Evolutionary conservation across 1,140 invertebrate genomes (phyloP).

Genomic region (Leguminivora glycinivorella): DNA sequence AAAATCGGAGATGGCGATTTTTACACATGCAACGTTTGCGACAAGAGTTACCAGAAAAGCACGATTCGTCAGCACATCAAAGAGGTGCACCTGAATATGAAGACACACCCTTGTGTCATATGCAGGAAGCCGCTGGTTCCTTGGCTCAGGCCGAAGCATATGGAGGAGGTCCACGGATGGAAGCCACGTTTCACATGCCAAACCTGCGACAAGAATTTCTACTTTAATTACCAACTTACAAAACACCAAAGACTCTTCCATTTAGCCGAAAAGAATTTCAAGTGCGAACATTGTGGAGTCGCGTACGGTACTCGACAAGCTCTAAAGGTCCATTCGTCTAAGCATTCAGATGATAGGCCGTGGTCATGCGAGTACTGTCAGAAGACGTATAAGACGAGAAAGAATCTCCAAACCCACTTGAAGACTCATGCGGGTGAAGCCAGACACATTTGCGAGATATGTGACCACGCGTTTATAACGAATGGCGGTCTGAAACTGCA

Average conservation of each 20-base stretch:
- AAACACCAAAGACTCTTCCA: slow-evolving; percentile 42
- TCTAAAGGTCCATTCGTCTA: slow-evolving; percentile 73
- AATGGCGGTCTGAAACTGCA: not conserved
- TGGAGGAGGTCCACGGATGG: slow-evolving; percentile 42
- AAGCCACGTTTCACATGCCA: slow-evolving; percentile 39
- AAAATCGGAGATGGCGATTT: not conserved
- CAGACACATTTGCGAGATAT: not conserved
- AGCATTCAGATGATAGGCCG: not conserved
- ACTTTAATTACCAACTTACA: slow-evolving; percentile 40
- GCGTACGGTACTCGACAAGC: slow-evolving; percentile 83
- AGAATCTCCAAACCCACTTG: not conserved
- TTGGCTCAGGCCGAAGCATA: slow-evolving; percentile 29
- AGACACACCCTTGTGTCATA: slow-evolving; percentile 35
- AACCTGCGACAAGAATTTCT: slow-evolving; percentile 49
- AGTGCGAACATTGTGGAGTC: slow-evolving; percentile 78
- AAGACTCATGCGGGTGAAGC: not conserved
- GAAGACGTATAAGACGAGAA: not conserved
- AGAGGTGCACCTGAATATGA: not conserved
- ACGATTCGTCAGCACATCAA: not conserved
- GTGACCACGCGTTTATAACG: not conserved
- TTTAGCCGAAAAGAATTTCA: slow-evolving; percentile 42
- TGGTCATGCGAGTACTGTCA: not conserved
- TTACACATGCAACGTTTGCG: not conserved
- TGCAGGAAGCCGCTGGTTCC: slow-evolving; percentile 32
- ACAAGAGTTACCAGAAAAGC: not conserved